A percentile compares a stretch with the other conserved stretches of the same genome.
These are phyloP conservation scores for Hetaerina americana DNA, from an alignment of 1,140 invertebrate genomes.

Conservation along the genomic window DNA sequence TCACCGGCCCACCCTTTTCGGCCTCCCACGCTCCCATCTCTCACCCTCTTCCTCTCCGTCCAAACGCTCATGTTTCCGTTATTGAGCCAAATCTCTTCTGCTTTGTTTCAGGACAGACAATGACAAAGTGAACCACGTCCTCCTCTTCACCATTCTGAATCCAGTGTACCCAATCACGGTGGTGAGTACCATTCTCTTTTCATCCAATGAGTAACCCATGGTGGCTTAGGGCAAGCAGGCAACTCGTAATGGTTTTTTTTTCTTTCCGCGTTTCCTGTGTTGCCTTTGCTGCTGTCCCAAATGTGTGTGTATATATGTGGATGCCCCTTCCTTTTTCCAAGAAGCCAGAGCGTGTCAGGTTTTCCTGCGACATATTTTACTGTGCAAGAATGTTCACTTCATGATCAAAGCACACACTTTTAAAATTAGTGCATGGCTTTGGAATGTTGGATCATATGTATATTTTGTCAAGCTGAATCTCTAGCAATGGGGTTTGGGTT, in stretches of 20 bases:
- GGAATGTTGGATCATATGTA: too few relatives aligned
- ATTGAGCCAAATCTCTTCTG: slow-evolving; percentile 9
- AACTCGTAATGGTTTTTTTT: neutral
- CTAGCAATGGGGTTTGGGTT: too few relatives aligned
- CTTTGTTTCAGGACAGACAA: slow-evolving; percentile 38
- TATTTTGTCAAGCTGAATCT: too few relatives aligned
- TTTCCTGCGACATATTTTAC: too few relatives aligned
- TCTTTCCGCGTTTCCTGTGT: neutral
- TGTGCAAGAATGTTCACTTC: too few relatives aligned
- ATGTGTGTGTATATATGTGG: neutral
- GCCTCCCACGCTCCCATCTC: too few relatives aligned
- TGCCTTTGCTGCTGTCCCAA: neutral
- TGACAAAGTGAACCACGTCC: slow-evolving; percentile 67
- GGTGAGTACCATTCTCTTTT: slow-evolving; percentile 52
- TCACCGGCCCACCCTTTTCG: neutral
- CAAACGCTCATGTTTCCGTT: neutral
- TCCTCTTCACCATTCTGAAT: slow-evolving; percentile 91
- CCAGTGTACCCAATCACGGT: slow-evolving; percentile 97
- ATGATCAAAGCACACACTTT: too few relatives aligned
- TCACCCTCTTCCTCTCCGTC: neutral
- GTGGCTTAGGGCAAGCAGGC: neutral
- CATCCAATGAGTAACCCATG: neutral
- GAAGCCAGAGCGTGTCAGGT: too few relatives aligned
- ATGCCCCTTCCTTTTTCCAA: too few relatives aligned
- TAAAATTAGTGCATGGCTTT: too few relatives aligned